Conservation (phyloP, 2,797 vertebrate genomes). For the Melanotaenia parkinsoni region DNA sequence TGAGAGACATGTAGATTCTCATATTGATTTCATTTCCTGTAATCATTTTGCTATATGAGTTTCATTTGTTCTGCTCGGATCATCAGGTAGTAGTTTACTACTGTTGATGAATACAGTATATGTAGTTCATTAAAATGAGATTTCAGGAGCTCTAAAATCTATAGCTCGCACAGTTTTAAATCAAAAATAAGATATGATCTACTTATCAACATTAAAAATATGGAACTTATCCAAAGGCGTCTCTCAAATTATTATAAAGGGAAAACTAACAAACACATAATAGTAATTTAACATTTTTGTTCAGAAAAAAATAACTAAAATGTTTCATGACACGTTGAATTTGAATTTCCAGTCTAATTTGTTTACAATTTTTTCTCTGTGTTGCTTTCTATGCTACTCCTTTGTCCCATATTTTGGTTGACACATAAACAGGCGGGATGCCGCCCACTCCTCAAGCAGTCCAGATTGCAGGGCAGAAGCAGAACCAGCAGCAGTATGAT, state of each 20-base stretch:
- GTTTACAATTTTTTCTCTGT: conserved; percentile 50
- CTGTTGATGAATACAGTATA: conserved; percentile 72
- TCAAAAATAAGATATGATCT: conserved; percentile 24
- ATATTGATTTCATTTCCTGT: conserved; percentile 83
- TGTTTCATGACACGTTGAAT: conserved; percentile 15
- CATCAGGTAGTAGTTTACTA: conserved; percentile 74
- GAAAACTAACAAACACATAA: conserved; percentile 35
- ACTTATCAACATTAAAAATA: conserved; percentile 25
- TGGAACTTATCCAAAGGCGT: conserved; percentile 39
- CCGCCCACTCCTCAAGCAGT: conserved; percentile 84
- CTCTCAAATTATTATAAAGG: conserved; percentile 65
- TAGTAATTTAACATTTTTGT: conserved; percentile 7
- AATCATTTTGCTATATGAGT: conserved; percentile 83
- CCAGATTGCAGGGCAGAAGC: conserved; percentile 88
- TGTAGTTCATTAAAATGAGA: conserved; percentile 66
- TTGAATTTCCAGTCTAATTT: conserved; percentile 25
- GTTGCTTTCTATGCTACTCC: conserved; percentile 58
- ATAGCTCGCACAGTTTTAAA: conserved; percentile 52
- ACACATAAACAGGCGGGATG: conserved; percentile 86
- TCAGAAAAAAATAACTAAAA: conserved; percentile 13
- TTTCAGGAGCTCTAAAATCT: conserved; percentile 67
- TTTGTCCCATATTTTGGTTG: conserved; percentile 72
- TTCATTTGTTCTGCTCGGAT: conserved; percentile 79
- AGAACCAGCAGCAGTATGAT: conserved; percentile 90
- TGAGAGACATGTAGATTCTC: conserved; percentile 81